Evolutionary conservation across 2,888 invertebrate species (phyloP), one percentile per base, ranked within the genome.

Genomic region (Pocota personata): DNA sequence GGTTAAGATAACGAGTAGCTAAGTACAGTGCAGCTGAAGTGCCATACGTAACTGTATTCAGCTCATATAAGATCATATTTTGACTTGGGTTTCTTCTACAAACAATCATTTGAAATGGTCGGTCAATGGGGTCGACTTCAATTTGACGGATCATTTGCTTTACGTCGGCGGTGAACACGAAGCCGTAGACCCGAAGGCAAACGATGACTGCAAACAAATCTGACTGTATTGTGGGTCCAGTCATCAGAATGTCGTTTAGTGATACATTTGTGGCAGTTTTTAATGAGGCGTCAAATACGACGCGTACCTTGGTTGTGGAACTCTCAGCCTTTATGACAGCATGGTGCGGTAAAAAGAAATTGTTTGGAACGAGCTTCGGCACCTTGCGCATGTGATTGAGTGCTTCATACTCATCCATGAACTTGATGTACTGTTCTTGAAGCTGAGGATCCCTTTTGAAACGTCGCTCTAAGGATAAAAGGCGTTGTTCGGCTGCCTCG

Each of bases 201-300:
- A 37, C 3, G 2, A 58, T 19, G 16, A 58, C 58, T 12, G 58
- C 4, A 21, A 69, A 69, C 14, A 69, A 55, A 40, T 69, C 67
- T 16, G 67, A 52, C 19, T 69, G 67, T 24, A 67, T 40, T 7
- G 50, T 50, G n/a, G 66, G 66, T n/a, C 48, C 66, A 1, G 35
- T 35, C 50, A 66, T 66, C n/a, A 66, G 37, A 1, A 37, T 19
- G 19, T 50, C 66, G 50, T 66, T 24, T 4, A 24, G 4, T 24
- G 24, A 24, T 3, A 24, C 24, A 24, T 4, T 4, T 24, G n/a
- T 27, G n/a, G 66, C n/a, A 46, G 64, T 21, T 64, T 64, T 64
- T 12, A 10, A 3, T 12, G 64, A 64, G 0, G 64, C 46, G 10
- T 64, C 30, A 10, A 64, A 66, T 1, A 66, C 50, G 1, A 66